These are phyloP conservation scores for Onychomys torridus DNA, from an alignment of 2,797 vertebrate genomes.

Conservation along the genomic window DNA sequence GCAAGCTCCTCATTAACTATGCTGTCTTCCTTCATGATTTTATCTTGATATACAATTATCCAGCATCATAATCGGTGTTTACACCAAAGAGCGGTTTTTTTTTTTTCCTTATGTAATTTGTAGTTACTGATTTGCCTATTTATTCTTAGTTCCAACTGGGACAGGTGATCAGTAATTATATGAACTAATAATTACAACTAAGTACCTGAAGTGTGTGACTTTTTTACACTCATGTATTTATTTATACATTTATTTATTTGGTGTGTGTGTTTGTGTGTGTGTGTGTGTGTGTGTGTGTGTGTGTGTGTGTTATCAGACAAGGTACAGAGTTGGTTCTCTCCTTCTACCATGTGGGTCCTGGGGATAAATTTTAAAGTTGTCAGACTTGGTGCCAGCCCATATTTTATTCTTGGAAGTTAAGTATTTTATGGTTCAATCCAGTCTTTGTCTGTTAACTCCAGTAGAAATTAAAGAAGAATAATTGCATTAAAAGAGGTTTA, in stretches of 20 bases:
- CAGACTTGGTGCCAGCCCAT: neutral
- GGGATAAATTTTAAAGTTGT: neutral
- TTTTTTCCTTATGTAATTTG: neutral
- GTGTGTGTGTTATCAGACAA: neutral
- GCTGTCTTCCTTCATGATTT: neutral
- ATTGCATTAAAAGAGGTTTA: conserved; percentile 2
- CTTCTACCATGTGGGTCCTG: neutral
- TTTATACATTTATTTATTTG: neutral
- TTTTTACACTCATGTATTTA: neutral
- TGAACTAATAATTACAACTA: neutral
- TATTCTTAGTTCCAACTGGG: neutral
- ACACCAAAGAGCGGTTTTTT: neutral
- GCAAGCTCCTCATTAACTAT: neutral
- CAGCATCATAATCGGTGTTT: neutral
- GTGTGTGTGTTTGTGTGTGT: neutral
- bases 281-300: neutral
- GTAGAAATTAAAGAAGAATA: neutral
- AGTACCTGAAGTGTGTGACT: neutral
- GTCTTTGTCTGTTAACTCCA: neutral
- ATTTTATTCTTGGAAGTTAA: neutral
- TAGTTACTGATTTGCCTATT: neutral
- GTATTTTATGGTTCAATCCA: neutral
- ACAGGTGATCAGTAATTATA: neutral
- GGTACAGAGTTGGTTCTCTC: neutral
- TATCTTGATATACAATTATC: neutral